phyloP scores from a whole-genome alignment of 2,113 vertebrate species.

The Sylvietta virens region DNA sequence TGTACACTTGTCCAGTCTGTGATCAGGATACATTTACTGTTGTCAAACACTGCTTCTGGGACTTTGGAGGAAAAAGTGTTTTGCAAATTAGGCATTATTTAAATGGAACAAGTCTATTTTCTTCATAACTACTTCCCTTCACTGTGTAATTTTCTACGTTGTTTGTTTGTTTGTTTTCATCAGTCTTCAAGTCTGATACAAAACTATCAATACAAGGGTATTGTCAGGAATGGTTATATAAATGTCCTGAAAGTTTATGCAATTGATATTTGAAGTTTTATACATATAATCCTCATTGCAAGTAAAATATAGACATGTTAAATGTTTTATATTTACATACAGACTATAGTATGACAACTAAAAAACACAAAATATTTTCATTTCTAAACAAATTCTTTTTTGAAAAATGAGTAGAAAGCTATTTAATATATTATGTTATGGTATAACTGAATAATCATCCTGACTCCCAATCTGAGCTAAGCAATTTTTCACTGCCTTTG shows the following conservation, averaged over 20 bases:
- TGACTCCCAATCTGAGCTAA: not conserved
- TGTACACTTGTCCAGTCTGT: not conserved
- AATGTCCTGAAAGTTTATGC: not conserved
- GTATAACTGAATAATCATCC: not conserved
- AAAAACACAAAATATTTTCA: not conserved
- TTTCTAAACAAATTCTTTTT: not conserved
- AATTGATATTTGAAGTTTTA: not conserved
- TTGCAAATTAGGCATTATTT: not conserved
- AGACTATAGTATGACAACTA: not conserved
- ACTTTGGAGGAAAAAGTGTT: not conserved
- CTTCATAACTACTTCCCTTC: not conserved
- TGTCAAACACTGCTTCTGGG: not conserved
- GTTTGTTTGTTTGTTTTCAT: not conserved
- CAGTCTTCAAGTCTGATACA: not conserved
- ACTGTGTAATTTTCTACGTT: not conserved
- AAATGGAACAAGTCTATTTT: not conserved
- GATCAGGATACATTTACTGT: not conserved
- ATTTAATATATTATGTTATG: not conserved
- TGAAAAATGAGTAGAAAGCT: not conserved
- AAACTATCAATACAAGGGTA: not conserved
- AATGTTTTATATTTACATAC: not conserved
- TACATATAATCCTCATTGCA: not conserved
- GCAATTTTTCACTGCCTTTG: not conserved
- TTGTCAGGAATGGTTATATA: not conserved
- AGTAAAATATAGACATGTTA: not conserved